A percentile compares a stretch with the other conserved stretches of the same genome.
These are phyloP conservation scores for Chlorops oryzae DNA, from an alignment of 1,140 invertebrate genomes.

Conservation along the genomic window DNA sequence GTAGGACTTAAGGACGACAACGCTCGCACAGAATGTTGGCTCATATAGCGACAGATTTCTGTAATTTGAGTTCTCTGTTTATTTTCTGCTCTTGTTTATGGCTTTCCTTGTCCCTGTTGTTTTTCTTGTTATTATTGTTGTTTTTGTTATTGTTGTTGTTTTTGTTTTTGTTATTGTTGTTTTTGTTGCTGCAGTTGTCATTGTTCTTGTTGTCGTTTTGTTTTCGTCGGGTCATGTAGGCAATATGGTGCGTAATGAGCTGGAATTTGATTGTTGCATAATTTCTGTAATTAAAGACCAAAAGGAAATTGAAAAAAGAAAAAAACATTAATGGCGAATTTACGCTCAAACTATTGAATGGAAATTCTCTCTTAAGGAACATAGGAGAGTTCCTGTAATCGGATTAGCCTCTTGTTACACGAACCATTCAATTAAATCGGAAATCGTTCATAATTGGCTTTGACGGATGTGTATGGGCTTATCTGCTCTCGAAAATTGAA, in stretches of 20 bases:
- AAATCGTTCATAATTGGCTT: too few species aligned
- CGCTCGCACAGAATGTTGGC: too few species aligned
- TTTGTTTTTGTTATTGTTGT: too few species aligned
- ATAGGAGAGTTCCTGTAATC: constrained; percentile 1
- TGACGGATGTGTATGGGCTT: too few species aligned
- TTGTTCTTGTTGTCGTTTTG: constrained; percentile 39
- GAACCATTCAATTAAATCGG: too few species aligned
- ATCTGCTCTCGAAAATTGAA: too few species aligned
- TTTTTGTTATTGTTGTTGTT: too few species aligned
- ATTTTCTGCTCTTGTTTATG: constrained; percentile 31
- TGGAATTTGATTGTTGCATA: constrained; percentile 36
- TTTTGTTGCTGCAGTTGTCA: constrained; percentile 18
- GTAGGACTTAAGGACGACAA: too few species aligned
- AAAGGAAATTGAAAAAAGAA: neutral
- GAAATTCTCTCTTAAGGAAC: neutral
- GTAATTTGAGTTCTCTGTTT: constrained; percentile 36
- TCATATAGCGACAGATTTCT: constrained; percentile 1
- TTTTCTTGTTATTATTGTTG: too few species aligned
- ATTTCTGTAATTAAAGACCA: constrained; percentile 1
- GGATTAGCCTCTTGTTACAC: constrained; percentile 1
- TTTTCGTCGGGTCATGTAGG: neutral
- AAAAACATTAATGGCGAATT: constrained; percentile 22
- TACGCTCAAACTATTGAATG: too few species aligned
- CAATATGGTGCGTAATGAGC: constrained; percentile 42
- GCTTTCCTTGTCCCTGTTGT: too few species aligned